Base-by-base conservation (phyloP, 2,888 invertebrate genomes). In the Watsonalla binaria region DNA sequence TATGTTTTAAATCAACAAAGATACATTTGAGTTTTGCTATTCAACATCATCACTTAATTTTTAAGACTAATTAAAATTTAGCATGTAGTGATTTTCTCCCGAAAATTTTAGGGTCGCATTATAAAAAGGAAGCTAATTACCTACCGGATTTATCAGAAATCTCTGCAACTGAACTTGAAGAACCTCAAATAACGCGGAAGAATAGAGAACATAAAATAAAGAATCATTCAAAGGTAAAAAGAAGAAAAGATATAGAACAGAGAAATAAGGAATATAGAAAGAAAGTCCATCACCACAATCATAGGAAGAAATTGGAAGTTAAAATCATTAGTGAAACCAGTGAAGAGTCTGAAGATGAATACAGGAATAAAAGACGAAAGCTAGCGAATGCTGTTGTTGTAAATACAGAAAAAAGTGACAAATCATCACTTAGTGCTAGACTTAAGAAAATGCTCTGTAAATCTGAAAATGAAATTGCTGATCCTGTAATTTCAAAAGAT, bases 341-440 rank as follows among this genome's bases (percentile, higher is more conserved):
- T 74, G 90, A 87, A 53, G 86, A 87, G 60, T 86, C 88, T 49
- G 88, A 86, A 61, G 86, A 84, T 75, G 89, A 90, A 68, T 86
- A 86, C 53, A 82, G 76, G 69, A 84, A 82, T 64, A 88, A 86
- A 72, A 75, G 90, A 63, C 79, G 84, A 60, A 92, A 92, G 74
- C 72, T 93, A 58, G 92, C 91, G 59, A 84, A 92, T 74, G 92
- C 93, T 51, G 90, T 93, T 45, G 74, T 82, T 47, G 82, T 92
- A n/a, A 77, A 76, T 58, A 82, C 73, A 60, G 58, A 59, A 6
- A 84, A 79, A 66, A 76, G 70, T 67, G 86, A 89, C 61, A 81
- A 77, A 60, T 71, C 84, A 51, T 80, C 87, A 11, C 72, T 90
- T 52, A 89, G 85, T 70, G 83, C 80, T 51, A 80, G 90, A 65